Percentiles rank a stretch among this genome's conserved stretches.
These are phyloP conservation scores for Scopus umbretta DNA, from an alignment of 2,113 vertebrate genomes.

Conservation along the genomic window DNA sequence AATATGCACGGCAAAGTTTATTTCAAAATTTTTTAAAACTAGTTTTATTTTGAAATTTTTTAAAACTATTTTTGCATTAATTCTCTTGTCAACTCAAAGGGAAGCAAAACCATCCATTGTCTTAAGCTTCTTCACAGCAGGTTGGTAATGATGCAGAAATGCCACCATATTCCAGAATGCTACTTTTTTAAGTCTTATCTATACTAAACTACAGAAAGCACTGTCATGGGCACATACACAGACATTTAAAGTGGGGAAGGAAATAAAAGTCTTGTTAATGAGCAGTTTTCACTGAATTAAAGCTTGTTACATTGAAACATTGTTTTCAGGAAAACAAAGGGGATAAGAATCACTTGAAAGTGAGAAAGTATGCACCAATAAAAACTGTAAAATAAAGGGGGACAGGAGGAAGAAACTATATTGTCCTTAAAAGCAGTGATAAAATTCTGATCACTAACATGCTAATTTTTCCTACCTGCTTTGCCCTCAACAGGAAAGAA, in stretches of 20 bases:
- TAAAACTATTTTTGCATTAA: not conserved
- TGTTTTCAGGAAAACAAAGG: not conserved
- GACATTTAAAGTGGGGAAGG: not conserved
- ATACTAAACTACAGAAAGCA: not conserved
- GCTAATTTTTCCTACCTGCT: not conserved
- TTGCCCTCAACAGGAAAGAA: not conserved
- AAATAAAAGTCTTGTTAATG: not conserved
- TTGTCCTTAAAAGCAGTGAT: not conserved
- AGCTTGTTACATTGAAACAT: not conserved
- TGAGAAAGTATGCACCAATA: not conserved
- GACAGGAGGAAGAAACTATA: not conserved
- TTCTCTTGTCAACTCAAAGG: not conserved
- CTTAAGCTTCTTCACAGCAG: not conserved
- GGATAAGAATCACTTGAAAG: not conserved
- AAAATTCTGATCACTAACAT: not conserved
- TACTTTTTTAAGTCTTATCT: not conserved
- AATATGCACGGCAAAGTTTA: not conserved
- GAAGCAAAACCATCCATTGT: not conserved
- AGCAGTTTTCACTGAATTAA: not conserved
- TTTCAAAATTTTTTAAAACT: not conserved
- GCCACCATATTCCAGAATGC: slow-evolving; percentile 43
- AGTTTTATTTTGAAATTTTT: not conserved
- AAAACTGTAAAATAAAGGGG: not conserved
- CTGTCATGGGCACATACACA: not conserved
- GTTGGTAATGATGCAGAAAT: slow-evolving; percentile 18